phyloP scores from a whole-genome alignment of 2,113 vertebrate genomes.

The Varanus komodoensis region DNA sequence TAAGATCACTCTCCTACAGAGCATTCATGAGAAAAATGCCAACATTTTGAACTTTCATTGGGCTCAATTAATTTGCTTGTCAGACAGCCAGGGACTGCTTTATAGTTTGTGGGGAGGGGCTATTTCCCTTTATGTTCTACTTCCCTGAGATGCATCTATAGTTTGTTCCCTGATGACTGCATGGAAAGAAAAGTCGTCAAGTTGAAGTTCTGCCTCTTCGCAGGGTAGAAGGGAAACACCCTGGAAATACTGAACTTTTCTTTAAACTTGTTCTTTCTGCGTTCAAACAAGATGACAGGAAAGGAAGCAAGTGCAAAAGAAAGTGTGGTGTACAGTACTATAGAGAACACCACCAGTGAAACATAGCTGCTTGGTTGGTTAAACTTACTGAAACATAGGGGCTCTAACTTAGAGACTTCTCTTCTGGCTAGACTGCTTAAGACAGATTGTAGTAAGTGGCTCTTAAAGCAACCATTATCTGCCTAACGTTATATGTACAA shows the following conservation, averaged over 20 bases:
- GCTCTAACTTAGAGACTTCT: background rate
- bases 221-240: background rate
- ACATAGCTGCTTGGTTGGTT: background rate
- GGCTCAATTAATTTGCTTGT: constrained; percentile 5
- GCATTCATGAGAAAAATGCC: constrained; percentile 20
- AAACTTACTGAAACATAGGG: too few species aligned
- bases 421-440: background rate
- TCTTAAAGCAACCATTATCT: background rate
- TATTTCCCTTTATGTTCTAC: constrained; percentile 3
- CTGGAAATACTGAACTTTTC: background rate
- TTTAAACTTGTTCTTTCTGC: background rate
- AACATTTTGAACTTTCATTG: constrained; percentile 18
- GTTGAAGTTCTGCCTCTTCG: background rate
- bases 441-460: background rate
- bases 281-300: background rate
- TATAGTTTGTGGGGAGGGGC: constrained; percentile 2
- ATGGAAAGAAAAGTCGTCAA: background rate
- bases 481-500: background rate
- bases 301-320: background rate
- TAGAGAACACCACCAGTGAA: background rate
- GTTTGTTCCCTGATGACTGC: background rate
- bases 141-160: background rate
- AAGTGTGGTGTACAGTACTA: background rate
- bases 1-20: constrained; percentile 23
- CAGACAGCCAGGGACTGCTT: background rate